Evolutionary conservation across 1,140 invertebrate genomes (phyloP).

Genomic region (Pararge aegeria): DNA sequence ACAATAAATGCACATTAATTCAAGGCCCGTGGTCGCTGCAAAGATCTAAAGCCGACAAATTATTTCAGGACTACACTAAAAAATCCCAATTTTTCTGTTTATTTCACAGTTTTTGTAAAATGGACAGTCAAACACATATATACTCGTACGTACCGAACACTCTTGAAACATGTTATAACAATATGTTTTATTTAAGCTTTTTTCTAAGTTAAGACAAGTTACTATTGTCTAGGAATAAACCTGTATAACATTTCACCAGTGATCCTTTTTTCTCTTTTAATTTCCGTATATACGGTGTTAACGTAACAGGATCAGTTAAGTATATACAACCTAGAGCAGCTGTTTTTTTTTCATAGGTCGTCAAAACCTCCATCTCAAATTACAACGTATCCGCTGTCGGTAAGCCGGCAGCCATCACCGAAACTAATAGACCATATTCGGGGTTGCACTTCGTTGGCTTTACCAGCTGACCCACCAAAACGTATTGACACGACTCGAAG

Average conservation of each 20-base stretch:
- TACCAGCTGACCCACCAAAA: slow-evolving; percentile 68
- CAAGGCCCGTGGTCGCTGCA: no score
- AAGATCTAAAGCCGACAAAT: no score
- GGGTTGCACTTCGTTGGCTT: slow-evolving; percentile 73
- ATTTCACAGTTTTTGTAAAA: no score
- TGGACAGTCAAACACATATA: no score
- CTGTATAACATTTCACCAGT: background rate
- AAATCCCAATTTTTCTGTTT: no score
- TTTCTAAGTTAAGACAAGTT: no score
- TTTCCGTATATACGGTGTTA: background rate
- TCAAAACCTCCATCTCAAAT: slow-evolving; percentile 43
- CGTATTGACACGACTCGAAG: slow-evolving; percentile 66
- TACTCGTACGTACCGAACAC: no score
- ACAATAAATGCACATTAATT: no score
- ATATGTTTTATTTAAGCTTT: no score
- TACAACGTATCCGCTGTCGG: slow-evolving; percentile 60
- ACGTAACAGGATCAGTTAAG: background rate
- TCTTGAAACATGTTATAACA: no score
- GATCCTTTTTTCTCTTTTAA: background rate
- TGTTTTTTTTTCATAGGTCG: slow-evolving; percentile 23
- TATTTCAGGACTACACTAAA: no score
- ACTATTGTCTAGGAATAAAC: background rate
- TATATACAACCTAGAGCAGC: slow-evolving; percentile 5
- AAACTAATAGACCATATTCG: slow-evolving; percentile 71
- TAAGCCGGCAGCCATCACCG: slow-evolving; percentile 59